Evolutionary conservation across 1,140 invertebrate genomes (phyloP).

Genomic region (Pseudomyrmex concolor): DNA sequence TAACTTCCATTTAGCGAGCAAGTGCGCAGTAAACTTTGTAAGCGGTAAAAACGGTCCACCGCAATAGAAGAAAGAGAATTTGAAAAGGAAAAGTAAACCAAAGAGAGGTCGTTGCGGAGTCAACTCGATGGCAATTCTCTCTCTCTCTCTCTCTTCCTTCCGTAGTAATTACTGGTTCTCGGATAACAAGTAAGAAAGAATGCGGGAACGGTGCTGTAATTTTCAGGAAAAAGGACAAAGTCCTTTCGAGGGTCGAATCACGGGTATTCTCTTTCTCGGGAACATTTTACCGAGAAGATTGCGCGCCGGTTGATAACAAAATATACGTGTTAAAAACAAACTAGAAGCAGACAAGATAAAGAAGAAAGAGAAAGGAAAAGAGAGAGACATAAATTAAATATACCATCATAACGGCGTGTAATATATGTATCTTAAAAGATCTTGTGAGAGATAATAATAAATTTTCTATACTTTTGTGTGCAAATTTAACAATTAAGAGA

Average conservation of each 20-base stretch:
- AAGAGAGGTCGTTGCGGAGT: slow-evolving; percentile 66
- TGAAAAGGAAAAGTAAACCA: slow-evolving; percentile 73
- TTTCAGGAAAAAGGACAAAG: slow-evolving; percentile 60
- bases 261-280: slow-evolving; percentile 57
- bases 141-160: neutral
- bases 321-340: neutral
- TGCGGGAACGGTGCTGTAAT: slow-evolving; percentile 63
- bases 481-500: too few species aligned
- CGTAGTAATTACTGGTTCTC: slow-evolving; percentile 70
- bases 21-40: slow-evolving; percentile 62
- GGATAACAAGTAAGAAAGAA: slow-evolving; percentile 64
- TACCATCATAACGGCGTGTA: neutral
- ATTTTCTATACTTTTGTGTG: too few species aligned
- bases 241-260: slow-evolving; percentile 56
- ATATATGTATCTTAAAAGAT: neutral
- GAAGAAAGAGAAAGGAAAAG: neutral
- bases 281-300: slow-evolving; percentile 59
- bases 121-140: slow-evolving; percentile 65
- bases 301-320: slow-evolving; percentile 42
- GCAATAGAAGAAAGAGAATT: slow-evolving; percentile 53
- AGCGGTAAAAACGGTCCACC: slow-evolving; percentile 65
- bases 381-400: neutral
- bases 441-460: too few species aligned
- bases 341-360: neutral
- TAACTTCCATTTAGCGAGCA: slow-evolving; percentile 60